Conservation (phyloP, 2,113 vertebrate species). For the Pedionomus torquatus region DNA sequence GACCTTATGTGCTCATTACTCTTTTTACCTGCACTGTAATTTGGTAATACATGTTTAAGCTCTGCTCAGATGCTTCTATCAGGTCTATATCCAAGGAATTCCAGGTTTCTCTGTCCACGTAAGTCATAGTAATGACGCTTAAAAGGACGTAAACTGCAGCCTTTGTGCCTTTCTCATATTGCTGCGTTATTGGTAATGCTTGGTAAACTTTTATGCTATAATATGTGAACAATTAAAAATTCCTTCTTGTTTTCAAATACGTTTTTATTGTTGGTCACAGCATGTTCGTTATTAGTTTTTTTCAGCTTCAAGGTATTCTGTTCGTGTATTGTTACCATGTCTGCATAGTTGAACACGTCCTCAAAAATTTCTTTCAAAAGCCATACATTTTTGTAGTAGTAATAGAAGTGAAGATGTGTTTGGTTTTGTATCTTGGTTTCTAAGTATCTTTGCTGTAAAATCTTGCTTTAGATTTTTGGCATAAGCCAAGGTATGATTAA, state of each 20-base stretch:
- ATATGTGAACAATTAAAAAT: not conserved
- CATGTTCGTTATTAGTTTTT: not conserved
- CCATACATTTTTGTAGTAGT: not conserved
- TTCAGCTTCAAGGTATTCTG: not conserved
- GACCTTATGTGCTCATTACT: accelerated
- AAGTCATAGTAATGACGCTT: not conserved
- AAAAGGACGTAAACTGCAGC: not conserved
- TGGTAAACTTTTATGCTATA: not conserved
- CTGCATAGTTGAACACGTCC: not conserved
- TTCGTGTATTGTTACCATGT: not conserved
- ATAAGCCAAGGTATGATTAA: not conserved
- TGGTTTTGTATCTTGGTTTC: not conserved
- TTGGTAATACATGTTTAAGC: not conserved
- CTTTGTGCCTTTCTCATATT: not conserved
- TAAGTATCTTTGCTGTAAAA: not conserved
- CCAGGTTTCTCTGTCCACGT: not conserved
- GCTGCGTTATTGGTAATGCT: not conserved
- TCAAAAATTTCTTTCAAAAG: not conserved
- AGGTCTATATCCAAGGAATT: not conserved
- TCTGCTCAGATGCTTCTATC: not conserved
- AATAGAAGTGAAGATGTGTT: not conserved
- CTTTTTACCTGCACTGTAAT: not conserved
- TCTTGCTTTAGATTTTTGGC: not conserved
- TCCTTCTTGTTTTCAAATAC: not conserved
- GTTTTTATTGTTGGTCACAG: not conserved